phyloP scores from a whole-genome alignment of 2,797 vertebrate genomes.

The Lepus townsendii region DNA sequence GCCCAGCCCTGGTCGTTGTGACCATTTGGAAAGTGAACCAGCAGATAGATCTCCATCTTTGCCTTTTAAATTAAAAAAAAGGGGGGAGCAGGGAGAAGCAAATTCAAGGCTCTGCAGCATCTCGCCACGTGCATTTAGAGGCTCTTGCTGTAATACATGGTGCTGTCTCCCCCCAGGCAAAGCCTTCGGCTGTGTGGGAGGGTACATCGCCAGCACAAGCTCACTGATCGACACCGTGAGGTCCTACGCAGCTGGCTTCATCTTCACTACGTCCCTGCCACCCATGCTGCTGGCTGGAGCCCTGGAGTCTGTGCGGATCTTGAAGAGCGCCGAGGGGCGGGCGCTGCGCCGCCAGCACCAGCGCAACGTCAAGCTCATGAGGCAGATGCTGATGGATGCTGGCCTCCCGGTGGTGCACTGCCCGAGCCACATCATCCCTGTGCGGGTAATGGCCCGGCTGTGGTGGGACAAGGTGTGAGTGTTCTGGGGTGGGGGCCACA shows the following conservation, averaged over 20 bases:
- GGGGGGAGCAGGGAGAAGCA: too few species aligned
- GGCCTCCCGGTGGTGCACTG: constrained; percentile 97
- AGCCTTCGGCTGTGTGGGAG: constrained; percentile 92
- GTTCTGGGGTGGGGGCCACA: not conserved
- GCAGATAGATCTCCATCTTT: too few species aligned
- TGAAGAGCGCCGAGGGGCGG: constrained; percentile 94
- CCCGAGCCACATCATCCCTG: constrained; percentile 98
- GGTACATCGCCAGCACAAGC: constrained; percentile 91
- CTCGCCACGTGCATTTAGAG: not conserved
- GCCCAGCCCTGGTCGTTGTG: too few species aligned
- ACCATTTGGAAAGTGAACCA: too few species aligned
- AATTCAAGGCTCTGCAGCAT: too few species aligned
- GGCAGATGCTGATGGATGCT: constrained; percentile 98
- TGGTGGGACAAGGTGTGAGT: too few species aligned
- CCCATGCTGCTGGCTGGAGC: constrained; percentile 97
- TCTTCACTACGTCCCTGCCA: constrained; percentile 94
- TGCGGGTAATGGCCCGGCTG: constrained; percentile 90
- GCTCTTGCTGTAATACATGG: not conserved
- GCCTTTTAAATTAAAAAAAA: too few species aligned
- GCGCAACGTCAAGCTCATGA: constrained; percentile 96
- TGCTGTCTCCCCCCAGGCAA: constrained; percentile 86
- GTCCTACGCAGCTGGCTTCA: constrained; percentile 92
- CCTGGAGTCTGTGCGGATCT: constrained; percentile 92
- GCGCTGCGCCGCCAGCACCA: constrained; percentile 95
- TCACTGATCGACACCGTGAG: constrained; percentile 91